These are phyloP conservation scores for Sarcophaga caerulescens DNA, from an alignment of 2,888 invertebrate genomes.

Conservation along the genomic window DNA sequence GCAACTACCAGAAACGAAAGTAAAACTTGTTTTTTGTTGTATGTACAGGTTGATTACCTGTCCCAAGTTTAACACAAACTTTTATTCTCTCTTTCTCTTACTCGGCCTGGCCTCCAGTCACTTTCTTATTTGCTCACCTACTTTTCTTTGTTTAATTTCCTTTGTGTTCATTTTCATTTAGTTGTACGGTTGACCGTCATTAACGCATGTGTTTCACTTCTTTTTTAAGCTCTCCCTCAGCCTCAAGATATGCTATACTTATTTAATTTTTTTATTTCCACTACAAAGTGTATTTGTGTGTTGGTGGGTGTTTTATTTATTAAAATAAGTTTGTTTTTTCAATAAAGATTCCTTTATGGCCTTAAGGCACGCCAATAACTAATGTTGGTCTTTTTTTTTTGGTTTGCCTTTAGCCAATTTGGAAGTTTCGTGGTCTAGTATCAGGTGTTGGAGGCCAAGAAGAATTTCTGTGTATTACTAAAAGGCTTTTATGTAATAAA, in stretches of 20 bases:
- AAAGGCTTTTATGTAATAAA: background rate
- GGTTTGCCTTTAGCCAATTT: no score
- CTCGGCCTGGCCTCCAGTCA: background rate
- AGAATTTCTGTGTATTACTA: background rate
- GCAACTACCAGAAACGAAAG: background rate
- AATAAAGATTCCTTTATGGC: slow-evolving; percentile 32
- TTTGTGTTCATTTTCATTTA: background rate
- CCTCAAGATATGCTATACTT: no score
- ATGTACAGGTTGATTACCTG: slow-evolving; percentile 35
- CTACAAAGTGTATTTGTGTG: background rate
- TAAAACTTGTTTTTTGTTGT: background rate
- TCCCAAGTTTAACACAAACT: background rate
- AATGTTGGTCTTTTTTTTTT: background rate
- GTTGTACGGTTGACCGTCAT: slow-evolving; percentile 30
- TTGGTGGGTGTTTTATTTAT: slow-evolving; percentile 26
- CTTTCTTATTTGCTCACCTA: no score
- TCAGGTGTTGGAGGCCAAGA: background rate
- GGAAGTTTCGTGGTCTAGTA: no score
- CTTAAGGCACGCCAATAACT: slow-evolving; percentile 34
- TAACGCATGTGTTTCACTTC: slow-evolving; percentile 5
- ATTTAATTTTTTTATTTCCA: background rate
- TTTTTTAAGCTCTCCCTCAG: no score
- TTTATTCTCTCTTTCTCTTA: background rate
- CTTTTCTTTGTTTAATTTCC: no score
- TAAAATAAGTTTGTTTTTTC: background rate